Percentiles rank a stretch among this genome's conserved stretches.
Conservation (phyloP, 2,797 vertebrate genomes). For the Crenuchus spilurus region DNA sequence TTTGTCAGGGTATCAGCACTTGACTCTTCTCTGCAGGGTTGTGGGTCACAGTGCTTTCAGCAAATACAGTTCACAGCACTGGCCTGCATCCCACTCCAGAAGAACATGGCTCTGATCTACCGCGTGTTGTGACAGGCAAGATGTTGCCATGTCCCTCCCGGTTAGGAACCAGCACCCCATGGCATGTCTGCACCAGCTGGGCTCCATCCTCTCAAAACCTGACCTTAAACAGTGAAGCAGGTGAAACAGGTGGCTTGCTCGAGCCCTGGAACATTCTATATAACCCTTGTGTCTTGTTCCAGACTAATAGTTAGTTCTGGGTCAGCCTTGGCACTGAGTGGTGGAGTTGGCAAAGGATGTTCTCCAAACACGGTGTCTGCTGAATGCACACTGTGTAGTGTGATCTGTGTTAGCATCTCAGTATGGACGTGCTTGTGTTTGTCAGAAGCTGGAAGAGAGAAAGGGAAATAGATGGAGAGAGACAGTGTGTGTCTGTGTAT, state of each 20-base stretch:
- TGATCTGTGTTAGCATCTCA: neutral
- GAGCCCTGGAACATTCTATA: constrained; percentile 23
- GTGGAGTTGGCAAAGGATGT: neutral
- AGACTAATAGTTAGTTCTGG: constrained; percentile 3
- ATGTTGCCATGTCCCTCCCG: constrained; percentile 48
- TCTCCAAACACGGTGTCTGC: neutral
- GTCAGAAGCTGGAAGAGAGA: neutral
- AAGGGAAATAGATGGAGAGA: neutral
- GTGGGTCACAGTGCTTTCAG: neutral
- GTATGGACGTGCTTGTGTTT: neutral
- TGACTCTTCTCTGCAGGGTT: too few species aligned
- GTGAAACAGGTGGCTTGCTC: constrained; percentile 45
- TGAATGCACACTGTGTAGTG: neutral
- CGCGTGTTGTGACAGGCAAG: constrained; percentile 52
- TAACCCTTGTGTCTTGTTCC: constrained; percentile 7
- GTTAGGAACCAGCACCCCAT: constrained; percentile 32
- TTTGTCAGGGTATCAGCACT: neutral
- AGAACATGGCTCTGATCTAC: constrained; percentile 43
- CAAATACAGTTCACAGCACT: constrained; percentile 15
- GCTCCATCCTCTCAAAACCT: constrained; percentile 24
- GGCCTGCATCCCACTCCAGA: constrained; percentile 27
- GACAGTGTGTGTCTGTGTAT: constrained; percentile 19
- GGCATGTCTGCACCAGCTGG: constrained; percentile 48
- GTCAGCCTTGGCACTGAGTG: neutral
- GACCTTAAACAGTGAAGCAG: constrained; percentile 36